Evolutionary conservation across 1,140 invertebrate species (phyloP).

Genomic region (Mactra quadrangularis): DNA sequence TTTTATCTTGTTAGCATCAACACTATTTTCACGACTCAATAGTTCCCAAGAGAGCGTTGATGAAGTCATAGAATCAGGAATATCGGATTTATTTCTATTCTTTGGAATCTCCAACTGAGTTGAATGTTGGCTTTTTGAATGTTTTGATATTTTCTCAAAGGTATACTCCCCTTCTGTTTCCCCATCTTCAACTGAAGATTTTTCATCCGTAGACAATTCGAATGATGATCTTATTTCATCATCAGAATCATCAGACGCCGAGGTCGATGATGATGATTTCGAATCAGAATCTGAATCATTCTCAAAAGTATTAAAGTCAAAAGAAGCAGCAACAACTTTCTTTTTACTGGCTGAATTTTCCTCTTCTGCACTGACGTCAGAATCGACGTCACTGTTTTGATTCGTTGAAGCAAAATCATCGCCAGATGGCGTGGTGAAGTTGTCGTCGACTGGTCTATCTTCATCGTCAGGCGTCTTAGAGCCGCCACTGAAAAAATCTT

Average conservation of each 20-base stretch:
- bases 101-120: not conserved
- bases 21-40: not conserved
- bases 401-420: not conserved
- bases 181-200: not conserved
- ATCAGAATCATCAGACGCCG: too few species aligned
- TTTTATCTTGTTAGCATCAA: not conserved
- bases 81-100: not conserved
- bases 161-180: not conserved
- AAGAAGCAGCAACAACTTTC: not conserved
- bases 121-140: too few species aligned
- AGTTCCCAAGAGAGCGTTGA: not conserved
- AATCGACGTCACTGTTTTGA: not conserved
- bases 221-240: too few species aligned
- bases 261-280: not conserved
- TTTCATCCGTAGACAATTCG: not conserved
- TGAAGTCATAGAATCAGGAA: not conserved
- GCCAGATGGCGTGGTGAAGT: not conserved
- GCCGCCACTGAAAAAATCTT: not conserved
- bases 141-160: not conserved
- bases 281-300: not conserved
- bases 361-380: not conserved
- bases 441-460: not conserved
- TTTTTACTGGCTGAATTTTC: not conserved
- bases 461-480: not conserved
- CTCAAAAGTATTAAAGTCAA: not conserved